Conservation (phyloP, 2,888 invertebrate species). For the Lasioglossum morio region DNA sequence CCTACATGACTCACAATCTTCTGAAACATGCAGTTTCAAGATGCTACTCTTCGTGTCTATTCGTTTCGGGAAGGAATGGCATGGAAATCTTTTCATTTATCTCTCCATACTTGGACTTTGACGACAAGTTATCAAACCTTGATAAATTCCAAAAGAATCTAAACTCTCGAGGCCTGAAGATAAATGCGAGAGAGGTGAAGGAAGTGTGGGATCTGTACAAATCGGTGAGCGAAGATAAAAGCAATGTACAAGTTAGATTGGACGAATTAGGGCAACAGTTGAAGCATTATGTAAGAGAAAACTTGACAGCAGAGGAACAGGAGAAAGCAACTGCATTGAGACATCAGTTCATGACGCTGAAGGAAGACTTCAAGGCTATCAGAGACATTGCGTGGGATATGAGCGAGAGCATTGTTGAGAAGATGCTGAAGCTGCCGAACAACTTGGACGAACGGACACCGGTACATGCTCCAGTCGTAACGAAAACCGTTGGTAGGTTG, state of each 20-base stretch:
- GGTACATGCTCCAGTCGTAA: conserved; percentile 38
- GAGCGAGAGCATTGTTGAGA: conserved; percentile 89
- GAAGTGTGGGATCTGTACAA: conserved; percentile 88
- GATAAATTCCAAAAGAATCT: conserved; percentile 86
- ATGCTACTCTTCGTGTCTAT: conserved; percentile 86
- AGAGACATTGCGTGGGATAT: conserved; percentile 89
- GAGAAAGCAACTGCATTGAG: conserved; percentile 86
- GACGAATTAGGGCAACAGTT: conserved; percentile 86
- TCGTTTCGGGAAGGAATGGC: conserved; percentile 90
- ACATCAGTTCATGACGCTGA: conserved; percentile 86
- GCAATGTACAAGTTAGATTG: conserved; percentile 86
- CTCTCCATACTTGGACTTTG: conserved; percentile 89
- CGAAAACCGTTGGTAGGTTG: conserved; percentile 69
- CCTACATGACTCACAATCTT: not conserved
- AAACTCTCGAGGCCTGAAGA: conserved; percentile 85
- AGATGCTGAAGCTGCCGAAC: conserved; percentile 90
- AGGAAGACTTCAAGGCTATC: conserved; percentile 88
- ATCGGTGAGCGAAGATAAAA: conserved; percentile 85
- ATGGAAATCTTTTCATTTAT: conserved; percentile 89
- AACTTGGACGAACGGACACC: conserved; percentile 88
- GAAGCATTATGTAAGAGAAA: conserved; percentile 53
- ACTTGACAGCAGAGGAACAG: conserved; percentile 80
- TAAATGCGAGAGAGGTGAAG: conserved; percentile 87
- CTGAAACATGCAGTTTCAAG: not conserved
- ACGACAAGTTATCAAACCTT: conserved; percentile 86